Base-by-base conservation (phyloP, 2,113 vertebrate species). In the Nestor notabilis region DNA sequence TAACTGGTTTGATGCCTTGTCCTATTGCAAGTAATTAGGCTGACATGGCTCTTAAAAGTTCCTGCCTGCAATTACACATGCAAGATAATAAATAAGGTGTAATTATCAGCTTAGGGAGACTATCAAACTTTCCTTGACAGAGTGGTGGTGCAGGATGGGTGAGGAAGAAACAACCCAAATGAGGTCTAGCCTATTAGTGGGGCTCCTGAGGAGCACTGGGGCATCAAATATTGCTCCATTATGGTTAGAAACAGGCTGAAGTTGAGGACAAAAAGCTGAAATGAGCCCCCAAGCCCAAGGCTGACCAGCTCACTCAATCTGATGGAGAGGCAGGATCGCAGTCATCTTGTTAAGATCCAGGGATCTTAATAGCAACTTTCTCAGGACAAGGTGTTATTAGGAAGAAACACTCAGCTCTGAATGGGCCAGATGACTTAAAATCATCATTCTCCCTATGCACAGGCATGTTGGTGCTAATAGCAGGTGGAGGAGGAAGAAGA, bases 71-170 rank as follows among this genome's bases (percentile, higher is more conserved):
- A 95, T 96, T 96, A 96, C 6, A 17, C 82, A 61, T 49, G 78
- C 84, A 69, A 61, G 52, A 28, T 68, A 95, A 95, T 93, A 90
- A 95, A 92, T 86, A 60, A 69, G 63, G 49, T 44, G 79, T 75
- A 93, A 97, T 97, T 97, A 94, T 81, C 12, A 1, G 39, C 76
- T 90, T 76, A 76, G 43, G 44, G 85, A 89, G 82, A 43, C 76
- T 71, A 95, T 91, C 85, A 82, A 52, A 95, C 91, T 95, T 96
- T 95, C 96, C 65, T 83, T 49, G 84, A 74, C 21, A 20, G 44
- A 66, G 78, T 39, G 89, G 77, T 1, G 17, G 50, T 33, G 63
- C 80, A 81, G 93, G 93, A 90, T 8, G 60, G 83, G 78, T 8
- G 50, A 66, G 85, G 82, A 65, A 86, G 75, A 13, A 47, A 44